A percentile compares a stretch with the other conserved stretches of the same genome.
Evolutionary conservation across 2,113 vertebrate genomes (phyloP).

Genomic region (Bolborhynchus lineola): DNA sequence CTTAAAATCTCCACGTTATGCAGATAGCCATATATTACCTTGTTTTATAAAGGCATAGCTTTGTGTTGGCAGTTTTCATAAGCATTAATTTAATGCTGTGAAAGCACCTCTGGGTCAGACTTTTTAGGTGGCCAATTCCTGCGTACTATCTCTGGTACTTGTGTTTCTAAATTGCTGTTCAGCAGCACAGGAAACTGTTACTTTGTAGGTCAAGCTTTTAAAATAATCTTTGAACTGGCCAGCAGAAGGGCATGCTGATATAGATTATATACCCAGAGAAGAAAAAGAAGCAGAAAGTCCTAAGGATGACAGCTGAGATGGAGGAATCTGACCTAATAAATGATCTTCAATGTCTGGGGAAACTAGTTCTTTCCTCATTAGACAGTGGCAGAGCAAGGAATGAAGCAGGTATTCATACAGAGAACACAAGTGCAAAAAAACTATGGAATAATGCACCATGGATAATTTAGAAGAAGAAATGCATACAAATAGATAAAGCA

Average conservation of each 20-base stretch:
- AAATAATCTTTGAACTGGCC: not conserved
- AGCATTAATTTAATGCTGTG: not conserved
- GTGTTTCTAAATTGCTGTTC: not conserved
- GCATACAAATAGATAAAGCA: not conserved
- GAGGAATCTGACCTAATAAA: not conserved
- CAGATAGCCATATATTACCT: not conserved
- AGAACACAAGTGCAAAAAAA: not conserved
- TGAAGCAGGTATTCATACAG: not conserved
- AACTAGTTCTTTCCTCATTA: not conserved
- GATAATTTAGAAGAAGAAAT: not conserved
- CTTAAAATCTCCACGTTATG: not conserved
- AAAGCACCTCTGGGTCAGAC: not conserved
- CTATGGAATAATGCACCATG: not conserved
- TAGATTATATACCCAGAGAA: not conserved
- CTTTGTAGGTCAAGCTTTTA: not conserved
- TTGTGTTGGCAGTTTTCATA: not conserved
- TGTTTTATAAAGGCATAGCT: not conserved
- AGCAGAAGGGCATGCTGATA: not conserved
- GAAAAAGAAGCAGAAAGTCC: not conserved
- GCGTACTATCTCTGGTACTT: not conserved
- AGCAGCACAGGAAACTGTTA: not conserved
- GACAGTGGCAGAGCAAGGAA: not conserved
- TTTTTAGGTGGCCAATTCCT: not conserved
- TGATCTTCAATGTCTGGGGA: not conserved
- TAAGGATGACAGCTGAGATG: not conserved